Conservation (phyloP, 2,888 invertebrate genomes). For the Theretra japonica region DNA sequence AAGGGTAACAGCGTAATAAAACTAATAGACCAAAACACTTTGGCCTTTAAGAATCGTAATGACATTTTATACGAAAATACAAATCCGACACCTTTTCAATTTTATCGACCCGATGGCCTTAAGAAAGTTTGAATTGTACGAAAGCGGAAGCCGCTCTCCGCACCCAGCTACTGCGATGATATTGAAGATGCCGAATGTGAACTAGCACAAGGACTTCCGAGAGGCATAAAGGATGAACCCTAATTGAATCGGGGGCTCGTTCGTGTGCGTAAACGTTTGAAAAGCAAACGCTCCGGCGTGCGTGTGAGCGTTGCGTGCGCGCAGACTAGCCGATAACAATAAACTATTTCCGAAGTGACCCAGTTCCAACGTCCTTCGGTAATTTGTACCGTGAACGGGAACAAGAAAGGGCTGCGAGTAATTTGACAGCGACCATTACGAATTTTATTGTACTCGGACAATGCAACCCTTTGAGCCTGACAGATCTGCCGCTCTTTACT, state of each 20-base stretch:
- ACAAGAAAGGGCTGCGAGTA: constrained; percentile 81
- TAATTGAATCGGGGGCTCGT: constrained; percentile 64
- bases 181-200: constrained; percentile 70
- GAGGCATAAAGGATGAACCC: constrained; percentile 74
- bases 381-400: constrained; percentile 83
- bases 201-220: constrained; percentile 68
- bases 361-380: constrained; percentile 83
- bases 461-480: constrained; percentile 58
- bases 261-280: constrained; percentile 76
- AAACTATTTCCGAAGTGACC: constrained; percentile 85
- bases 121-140: constrained; percentile 70
- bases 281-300: constrained; percentile 67
- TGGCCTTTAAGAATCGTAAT: constrained; percentile 71
- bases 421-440: constrained; percentile 68
- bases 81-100: constrained; percentile 72
- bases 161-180: constrained; percentile 55
- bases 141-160: constrained; percentile 73
- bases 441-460: constrained; percentile 67
- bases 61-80: constrained; percentile 68
- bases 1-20: constrained; percentile 81
- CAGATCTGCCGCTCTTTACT: constrained; percentile 61
- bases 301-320: constrained; percentile 77
- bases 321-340: constrained; percentile 83
- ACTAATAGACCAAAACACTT: constrained; percentile 71
- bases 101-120: constrained; percentile 78